A percentile compares a stretch with the other conserved stretches of the same genome.
phyloP scores from a whole-genome alignment of 2,888 invertebrate species.

The Podotricha telesiphe region DNA sequence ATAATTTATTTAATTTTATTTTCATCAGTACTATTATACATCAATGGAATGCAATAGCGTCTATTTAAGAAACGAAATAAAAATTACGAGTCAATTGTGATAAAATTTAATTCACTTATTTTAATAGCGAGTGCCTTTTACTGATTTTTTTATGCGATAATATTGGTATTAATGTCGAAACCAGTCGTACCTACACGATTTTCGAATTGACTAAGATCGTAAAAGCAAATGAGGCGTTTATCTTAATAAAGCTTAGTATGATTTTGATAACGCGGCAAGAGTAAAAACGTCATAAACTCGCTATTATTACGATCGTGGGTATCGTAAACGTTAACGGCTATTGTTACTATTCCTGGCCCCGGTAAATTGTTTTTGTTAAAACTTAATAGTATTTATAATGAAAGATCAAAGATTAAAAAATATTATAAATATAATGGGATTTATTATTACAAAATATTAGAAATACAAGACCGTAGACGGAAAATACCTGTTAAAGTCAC shows the following conservation, averaged over 20 bases:
- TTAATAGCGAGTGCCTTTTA: neutral
- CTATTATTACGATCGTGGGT: slow-evolving; percentile 49
- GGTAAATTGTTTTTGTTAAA: slow-evolving; percentile 48
- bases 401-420: slow-evolving; percentile 30
- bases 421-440: slow-evolving; percentile 3
- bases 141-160: slow-evolving; percentile 5
- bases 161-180: slow-evolving; percentile 4
- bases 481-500: neutral
- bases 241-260: slow-evolving; percentile 48
- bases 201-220: slow-evolving; percentile 34
- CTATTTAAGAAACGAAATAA: neutral
- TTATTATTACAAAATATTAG: slow-evolving; percentile 12
- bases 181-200: slow-evolving; percentile 12
- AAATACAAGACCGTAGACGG: neutral
- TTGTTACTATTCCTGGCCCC: slow-evolving; percentile 49
- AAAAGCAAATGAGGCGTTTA: slow-evolving; percentile 50
- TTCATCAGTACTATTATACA: neutral
- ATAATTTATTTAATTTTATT: neutral
- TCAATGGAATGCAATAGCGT: neutral
- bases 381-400: slow-evolving; percentile 40
- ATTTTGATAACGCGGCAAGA: slow-evolving; percentile 47
- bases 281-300: slow-evolving; percentile 51
- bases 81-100: neutral
- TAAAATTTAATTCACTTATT: neutral
- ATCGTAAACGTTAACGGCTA: slow-evolving; percentile 52